Percentiles rank a stretch among this genome's conserved stretches.
These are phyloP conservation scores for Dryadula phaetusa DNA, from an alignment of 2,888 invertebrate genomes.

Conservation along the genomic window DNA sequence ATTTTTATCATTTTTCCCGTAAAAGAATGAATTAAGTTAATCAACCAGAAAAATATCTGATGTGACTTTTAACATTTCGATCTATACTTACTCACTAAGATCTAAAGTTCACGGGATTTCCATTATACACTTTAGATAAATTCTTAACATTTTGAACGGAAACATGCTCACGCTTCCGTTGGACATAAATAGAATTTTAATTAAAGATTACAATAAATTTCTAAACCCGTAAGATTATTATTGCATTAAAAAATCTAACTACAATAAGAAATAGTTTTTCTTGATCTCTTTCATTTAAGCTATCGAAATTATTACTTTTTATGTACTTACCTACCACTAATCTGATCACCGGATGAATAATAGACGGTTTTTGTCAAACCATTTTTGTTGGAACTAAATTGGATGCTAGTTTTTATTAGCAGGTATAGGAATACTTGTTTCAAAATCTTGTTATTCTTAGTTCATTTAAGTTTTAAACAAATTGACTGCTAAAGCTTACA, in stretches of 20 bases:
- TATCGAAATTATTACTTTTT: neutral
- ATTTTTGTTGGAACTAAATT: conserved; percentile 6
- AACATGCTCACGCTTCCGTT: conserved; percentile 5
- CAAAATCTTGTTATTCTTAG: neutral
- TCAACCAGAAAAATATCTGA: too few relatives aligned
- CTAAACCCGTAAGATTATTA: neutral
- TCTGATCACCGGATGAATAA: neutral
- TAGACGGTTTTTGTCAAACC: neutral
- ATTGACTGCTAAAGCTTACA: neutral
- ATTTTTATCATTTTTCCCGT: too few relatives aligned
- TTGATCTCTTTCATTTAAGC: neutral
- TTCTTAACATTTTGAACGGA: neutral
- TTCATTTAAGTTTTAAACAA: neutral
- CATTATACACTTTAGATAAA: neutral
- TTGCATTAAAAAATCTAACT: neutral
- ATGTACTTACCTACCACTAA: neutral
- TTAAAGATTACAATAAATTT: neutral
- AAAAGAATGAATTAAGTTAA: too few relatives aligned
- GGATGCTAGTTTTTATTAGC: conserved; percentile 2
- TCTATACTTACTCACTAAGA: too few relatives aligned
- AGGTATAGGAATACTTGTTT: neutral
- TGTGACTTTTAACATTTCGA: too few relatives aligned
- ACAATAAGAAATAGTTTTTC: neutral
- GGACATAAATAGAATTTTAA: neutral
- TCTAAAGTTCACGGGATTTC: neutral